Evolutionary conservation across 2,797 vertebrate species (phyloP).

Genomic region (Scleropages formosus): DNA sequence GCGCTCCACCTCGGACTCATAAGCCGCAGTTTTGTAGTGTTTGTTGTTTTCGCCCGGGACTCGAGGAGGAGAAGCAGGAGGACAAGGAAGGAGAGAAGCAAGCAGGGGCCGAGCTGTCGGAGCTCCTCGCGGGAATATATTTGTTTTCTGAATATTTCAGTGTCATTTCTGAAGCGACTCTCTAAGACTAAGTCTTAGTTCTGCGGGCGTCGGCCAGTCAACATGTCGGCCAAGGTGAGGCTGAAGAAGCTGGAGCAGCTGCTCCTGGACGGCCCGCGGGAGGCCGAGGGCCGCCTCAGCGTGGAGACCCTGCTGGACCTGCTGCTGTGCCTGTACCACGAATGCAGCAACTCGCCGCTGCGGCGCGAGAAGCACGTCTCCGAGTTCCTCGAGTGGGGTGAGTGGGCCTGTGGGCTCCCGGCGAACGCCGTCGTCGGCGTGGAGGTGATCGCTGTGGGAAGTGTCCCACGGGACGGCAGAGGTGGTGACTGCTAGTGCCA

Average conservation of each 20-base stretch:
- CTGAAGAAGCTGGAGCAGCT: constrained; percentile 92
- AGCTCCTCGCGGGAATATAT: no score
- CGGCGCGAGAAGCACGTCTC: constrained; percentile 87
- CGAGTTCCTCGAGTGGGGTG: constrained; percentile 96
- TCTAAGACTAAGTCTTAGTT: no score
- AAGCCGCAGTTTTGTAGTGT: constrained; percentile 10
- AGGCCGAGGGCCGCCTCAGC: constrained; percentile 74
- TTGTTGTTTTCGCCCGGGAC: constrained; percentile 15
- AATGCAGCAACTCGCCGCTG: constrained; percentile 80
- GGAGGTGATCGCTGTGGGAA: constrained; percentile 1
- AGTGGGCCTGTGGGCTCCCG: constrained; percentile 49
- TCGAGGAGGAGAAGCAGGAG: constrained; percentile 30
- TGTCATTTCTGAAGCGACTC: constrained; percentile 21
- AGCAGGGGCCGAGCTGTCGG: constrained; percentile 14
- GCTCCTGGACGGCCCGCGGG: constrained; percentile 80
- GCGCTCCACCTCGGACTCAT: constrained; percentile 42
- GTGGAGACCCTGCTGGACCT: constrained; percentile 93
- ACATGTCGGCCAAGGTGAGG: constrained; percentile 90
- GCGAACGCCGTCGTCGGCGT: background rate
- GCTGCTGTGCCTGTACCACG: constrained; percentile 82
- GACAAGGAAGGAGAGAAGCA: constrained; percentile 13
- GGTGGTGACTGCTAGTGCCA: no score
- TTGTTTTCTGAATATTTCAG: background rate
- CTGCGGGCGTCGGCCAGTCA: constrained; percentile 37
- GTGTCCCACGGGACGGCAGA: no score